These are phyloP conservation scores for Xyliphius kryptos DNA, from an alignment of 2,113 vertebrate species.

Conservation along the genomic window DNA sequence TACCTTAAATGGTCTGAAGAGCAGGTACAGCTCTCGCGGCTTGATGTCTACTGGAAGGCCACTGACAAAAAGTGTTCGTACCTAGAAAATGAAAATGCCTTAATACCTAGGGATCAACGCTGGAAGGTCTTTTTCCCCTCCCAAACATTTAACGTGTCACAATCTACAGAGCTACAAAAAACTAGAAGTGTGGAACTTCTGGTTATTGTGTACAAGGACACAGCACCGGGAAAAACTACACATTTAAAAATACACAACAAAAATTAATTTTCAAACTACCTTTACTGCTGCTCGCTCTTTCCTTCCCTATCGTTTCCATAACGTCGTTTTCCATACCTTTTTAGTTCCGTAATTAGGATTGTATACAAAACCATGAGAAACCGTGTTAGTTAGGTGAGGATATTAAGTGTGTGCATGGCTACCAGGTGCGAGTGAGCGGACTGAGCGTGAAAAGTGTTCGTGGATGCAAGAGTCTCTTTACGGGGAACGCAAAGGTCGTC, in stretches of 20 bases:
- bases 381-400: constrained; percentile 39
- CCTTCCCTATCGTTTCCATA: constrained; percentile 35
- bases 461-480: constrained; percentile 34
- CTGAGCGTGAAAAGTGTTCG: constrained; percentile 31
- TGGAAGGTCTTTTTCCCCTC: neutral
- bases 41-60: constrained; percentile 86
- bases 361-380: constrained; percentile 37
- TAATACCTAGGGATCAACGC: constrained; percentile 22
- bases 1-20: constrained; percentile 85
- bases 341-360: constrained; percentile 21
- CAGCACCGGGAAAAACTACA: constrained; percentile 9
- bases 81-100: constrained; percentile 55
- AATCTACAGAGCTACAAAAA: neutral
- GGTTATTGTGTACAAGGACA: neutral
- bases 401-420: constrained; percentile 36
- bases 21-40: constrained; percentile 80
- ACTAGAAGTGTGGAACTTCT: too few species aligned
- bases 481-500: constrained; percentile 18
- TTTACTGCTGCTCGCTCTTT: constrained; percentile 22
- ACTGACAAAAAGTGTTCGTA: constrained; percentile 83
- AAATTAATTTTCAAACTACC: constrained; percentile 34
- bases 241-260: neutral
- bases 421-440: constrained; percentile 35
- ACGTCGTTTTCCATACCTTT: constrained; percentile 19
- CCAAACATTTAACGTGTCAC: neutral